Evolutionary conservation across 2,888 invertebrate species (phyloP), one percentile per base, ranked within the genome.

Genomic region (Amiota mariae): DNA sequence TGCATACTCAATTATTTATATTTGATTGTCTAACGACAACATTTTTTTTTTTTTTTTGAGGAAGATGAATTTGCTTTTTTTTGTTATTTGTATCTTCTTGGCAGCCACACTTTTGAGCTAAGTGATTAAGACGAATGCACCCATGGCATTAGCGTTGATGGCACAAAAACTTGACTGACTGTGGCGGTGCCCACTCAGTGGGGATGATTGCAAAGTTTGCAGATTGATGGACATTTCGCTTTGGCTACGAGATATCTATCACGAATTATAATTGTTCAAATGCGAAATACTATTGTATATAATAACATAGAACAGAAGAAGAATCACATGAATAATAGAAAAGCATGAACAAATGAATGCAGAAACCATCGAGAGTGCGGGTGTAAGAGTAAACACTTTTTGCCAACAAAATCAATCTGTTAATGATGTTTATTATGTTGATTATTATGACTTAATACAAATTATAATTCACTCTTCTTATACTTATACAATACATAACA

Each of bases 201-300:
- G 36, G 36, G 36, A 36, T 36, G 36, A 36, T 6, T 36, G 36
- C 36, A 36, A 36, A 36, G 6, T 6, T 76, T 78, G 72, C 73
- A 78, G 82, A 82, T 81, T 85, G 82, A 85, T 82, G 84, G 78
- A 79, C 82, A 78, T 79, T 77, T 81, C 77, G 77, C 76, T 76
- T 76, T 77, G 79, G 77, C 73, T 76, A 79, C 70, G 75, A 81
- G 75, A 81, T 82, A 81, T 78, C 78, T 80, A 78, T 78, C 77
- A 78, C 76, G 80, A 81, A 82, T 72, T 80, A 80, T 81, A 80
- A 82, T 85, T 85, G 85, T 77, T 80, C 74, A 75, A 76, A 72
- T 71, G 79, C 77, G 73, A 82, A 85, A 73, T 82, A 78, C 79
- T 80, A 76, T 81, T 81, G 75, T 76, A 76, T 77, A 79, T 36